A percentile compares a stretch with the other conserved stretches of the same genome.
These are phyloP conservation scores for Alexandromys fortis DNA, from an alignment of 2,113 vertebrate genomes.

Conservation along the genomic window DNA sequence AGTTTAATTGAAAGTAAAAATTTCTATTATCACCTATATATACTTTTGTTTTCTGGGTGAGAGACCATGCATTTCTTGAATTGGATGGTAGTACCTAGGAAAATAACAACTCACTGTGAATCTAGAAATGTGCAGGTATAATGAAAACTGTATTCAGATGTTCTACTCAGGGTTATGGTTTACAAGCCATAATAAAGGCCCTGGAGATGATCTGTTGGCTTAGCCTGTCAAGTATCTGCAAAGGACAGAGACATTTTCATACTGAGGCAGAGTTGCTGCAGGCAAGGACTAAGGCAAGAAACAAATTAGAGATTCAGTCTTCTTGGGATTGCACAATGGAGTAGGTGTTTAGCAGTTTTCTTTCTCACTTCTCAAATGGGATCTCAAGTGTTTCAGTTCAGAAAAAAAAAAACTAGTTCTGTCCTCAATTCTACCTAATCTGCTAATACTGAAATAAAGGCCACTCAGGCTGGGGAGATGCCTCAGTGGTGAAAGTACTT, in stretches of 20 bases:
- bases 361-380: slow-evolving; percentile 60
- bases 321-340: background rate
- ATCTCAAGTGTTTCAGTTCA: slow-evolving; percentile 51
- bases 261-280: background rate
- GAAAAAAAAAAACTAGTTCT: slow-evolving; percentile 47
- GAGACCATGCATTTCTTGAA: slow-evolving; percentile 51
- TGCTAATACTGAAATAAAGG: slow-evolving; percentile 41
- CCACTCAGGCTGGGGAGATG: background rate
- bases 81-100: background rate
- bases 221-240: background rate
- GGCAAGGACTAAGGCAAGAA: background rate
- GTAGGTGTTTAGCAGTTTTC: slow-evolving; percentile 42
- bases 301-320: slow-evolving; percentile 44
- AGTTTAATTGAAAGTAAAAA: slow-evolving; percentile 40
- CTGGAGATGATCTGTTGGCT: background rate
- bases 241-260: background rate
- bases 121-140: slow-evolving; percentile 41
- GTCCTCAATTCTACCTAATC: slow-evolving; percentile 44
- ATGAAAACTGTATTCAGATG: slow-evolving; percentile 31
- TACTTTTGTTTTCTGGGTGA: slow-evolving; percentile 32
- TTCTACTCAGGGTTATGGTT: background rate
- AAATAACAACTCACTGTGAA: slow-evolving; percentile 50
- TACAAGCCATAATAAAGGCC: background rate
- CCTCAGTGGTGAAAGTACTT: background rate
- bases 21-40: background rate